Evolutionary conservation across 2,888 invertebrate genomes (phyloP), one percentile per base, ranked within the genome.

Genomic region (Tenthredo scrophulariae): DNA sequence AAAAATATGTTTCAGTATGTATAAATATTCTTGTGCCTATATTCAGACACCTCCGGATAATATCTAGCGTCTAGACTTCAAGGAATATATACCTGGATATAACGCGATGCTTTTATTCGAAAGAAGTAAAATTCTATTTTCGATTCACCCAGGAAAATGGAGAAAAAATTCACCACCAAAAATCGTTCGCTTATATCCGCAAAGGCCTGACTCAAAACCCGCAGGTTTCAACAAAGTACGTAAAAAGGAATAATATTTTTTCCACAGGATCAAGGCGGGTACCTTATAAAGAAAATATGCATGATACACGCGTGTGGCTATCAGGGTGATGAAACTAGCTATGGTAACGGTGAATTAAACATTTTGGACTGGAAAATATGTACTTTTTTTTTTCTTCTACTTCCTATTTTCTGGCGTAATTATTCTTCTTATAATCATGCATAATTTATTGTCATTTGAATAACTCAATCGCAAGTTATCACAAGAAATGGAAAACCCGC

Each of bases 161-260:
- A 13, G 9, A 67, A 67, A 29, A 67, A 29, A 67, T 67, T 67
- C 67, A 0, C 29, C 13, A 67, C 1, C 29, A 26, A 67, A 15
- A 67, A 15, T 26, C 15, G 15, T 3, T 5, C 13, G 26, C 3
- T 26, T 29, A 26, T 10, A 65, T 29, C 0, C 2, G 15, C 33
- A 10, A 65, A 29, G 29, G 26, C 29, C 29, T 29, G 10, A 22
- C 29, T 65, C 65, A 29, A 26, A 3, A 15, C 26, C 26, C 26
- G 29, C 9, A 29, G 29, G 67, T 67, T 74, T 77, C 10, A 77
- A 77, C 46, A 15, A 77, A 77, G 54, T 77, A 77, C 18, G 54
- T 77, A 77, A 50, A 33, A 50, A 26, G 26, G 10, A 50, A 54
- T 7, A 77, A 77, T 50, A 50, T 77, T 77, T 77, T 29, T 15